Conservation (phyloP, 2,888 invertebrate species). For the Charanyca ferruginea region DNA sequence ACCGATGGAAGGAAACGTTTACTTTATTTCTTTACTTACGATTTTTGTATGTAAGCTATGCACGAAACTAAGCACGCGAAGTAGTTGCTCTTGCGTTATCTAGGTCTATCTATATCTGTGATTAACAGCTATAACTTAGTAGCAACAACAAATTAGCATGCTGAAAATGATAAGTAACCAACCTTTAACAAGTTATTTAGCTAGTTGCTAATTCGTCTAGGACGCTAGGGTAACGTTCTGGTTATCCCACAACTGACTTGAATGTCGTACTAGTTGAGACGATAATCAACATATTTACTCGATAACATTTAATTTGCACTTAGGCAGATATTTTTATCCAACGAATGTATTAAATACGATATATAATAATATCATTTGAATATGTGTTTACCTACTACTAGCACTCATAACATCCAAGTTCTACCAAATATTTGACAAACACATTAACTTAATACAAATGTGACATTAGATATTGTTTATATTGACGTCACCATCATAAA, state of each 20-base stretch:
- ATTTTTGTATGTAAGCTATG: too few relatives aligned
- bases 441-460: slow-evolving; percentile 56
- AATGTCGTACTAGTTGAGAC: slow-evolving; percentile 5
- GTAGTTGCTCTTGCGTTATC: too few relatives aligned
- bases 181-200: slow-evolving; percentile 42
- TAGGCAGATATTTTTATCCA: neutral
- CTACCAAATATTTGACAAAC: slow-evolving; percentile 50
- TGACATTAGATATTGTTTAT: slow-evolving; percentile 62
- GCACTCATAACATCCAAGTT: slow-evolving; percentile 22
- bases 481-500: slow-evolving; percentile 60
- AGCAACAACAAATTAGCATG: slow-evolving; percentile 8
- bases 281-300: slow-evolving; percentile 29
- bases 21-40: too few relatives aligned
- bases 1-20: too few relatives aligned
- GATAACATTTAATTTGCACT: slow-evolving; percentile 2
- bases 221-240: slow-evolving; percentile 30
- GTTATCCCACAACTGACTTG: neutral
- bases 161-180: slow-evolving; percentile 21
- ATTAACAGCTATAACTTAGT: slow-evolving; percentile 6
- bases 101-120: too few relatives aligned
- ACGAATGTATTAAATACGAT: neutral
- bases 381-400: slow-evolving; percentile 29
- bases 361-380: slow-evolving; percentile 13
- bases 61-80: too few relatives aligned
- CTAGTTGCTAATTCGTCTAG: slow-evolving; percentile 33